Conservation (phyloP, 1,140 invertebrate species). For the Sesamia nonagrioides region DNA sequence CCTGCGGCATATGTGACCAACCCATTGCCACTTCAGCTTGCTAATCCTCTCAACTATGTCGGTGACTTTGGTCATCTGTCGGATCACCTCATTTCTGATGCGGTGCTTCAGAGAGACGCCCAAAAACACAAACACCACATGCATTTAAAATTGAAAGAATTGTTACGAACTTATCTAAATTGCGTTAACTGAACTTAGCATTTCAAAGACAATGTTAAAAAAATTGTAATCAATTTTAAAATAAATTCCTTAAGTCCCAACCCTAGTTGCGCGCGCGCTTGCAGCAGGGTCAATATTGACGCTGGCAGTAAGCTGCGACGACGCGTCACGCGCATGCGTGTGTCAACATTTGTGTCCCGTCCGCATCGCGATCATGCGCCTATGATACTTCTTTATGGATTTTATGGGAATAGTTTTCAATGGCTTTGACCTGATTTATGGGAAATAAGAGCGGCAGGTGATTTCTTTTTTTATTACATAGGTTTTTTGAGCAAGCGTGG, state of each 20-base stretch:
- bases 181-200: too few species aligned
- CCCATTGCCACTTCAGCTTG: too few species aligned
- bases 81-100: too few species aligned
- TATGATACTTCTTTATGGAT: slow-evolving; percentile 46
- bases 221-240: background rate
- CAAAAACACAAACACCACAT: too few species aligned
- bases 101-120: too few species aligned
- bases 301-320: slow-evolving; percentile 79
- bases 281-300: slow-evolving; percentile 77
- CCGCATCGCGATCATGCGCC: slow-evolving; percentile 54
- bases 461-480: background rate
- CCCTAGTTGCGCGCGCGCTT: slow-evolving; percentile 68
- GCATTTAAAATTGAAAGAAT: too few species aligned
- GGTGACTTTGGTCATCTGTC: too few species aligned
- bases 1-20: too few species aligned
- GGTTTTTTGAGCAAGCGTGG: too few species aligned
- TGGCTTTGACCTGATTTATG: background rate
- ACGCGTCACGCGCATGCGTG: slow-evolving; percentile 74
- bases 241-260: slow-evolving; percentile 39
- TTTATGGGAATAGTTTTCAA: slow-evolving; percentile 20
- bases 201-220: background rate
- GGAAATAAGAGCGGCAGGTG: too few species aligned
- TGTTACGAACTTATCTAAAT: too few species aligned
- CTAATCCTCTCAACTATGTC: too few species aligned
- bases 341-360: slow-evolving; percentile 76